Evolutionary conservation across 2,113 vertebrate genomes (phyloP).

Genomic region (Turnix velox): DNA sequence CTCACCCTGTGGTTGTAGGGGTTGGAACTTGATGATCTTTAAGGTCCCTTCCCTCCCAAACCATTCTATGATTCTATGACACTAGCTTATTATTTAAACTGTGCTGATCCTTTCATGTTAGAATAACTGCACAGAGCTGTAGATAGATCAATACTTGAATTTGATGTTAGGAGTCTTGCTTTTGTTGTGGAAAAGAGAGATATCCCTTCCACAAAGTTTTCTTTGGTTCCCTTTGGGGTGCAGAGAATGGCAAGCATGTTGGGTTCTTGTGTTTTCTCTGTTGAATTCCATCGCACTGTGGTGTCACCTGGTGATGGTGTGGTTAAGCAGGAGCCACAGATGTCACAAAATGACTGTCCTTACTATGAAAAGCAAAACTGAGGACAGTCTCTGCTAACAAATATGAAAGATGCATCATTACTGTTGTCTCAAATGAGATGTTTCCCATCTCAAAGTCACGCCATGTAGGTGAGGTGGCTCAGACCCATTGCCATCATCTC

Average conservation of each 20-base stretch:
- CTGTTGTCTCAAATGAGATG: not conserved
- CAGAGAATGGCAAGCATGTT: not conserved
- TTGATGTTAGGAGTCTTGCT: not conserved
- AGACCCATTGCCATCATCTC: fast-evolving
- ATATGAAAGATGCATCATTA: not conserved
- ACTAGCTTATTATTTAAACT: not conserved
- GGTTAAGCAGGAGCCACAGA: not conserved
- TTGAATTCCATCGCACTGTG: not conserved
- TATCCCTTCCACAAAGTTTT: not conserved
- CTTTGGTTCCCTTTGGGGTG: not conserved
- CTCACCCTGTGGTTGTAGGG: too few relatives aligned
- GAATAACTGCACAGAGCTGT: not conserved
- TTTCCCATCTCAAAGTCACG: not conserved
- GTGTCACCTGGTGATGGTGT: not conserved
- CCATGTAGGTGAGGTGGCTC: not conserved
- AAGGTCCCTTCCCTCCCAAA: too few relatives aligned
- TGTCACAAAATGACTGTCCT: not conserved
- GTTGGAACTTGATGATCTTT: too few relatives aligned
- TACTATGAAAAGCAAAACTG: not conserved
- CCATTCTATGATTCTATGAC: too few relatives aligned
- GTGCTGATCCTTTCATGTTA: not conserved
- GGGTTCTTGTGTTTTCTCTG: not conserved
- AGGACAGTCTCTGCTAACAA: not conserved
- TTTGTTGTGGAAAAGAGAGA: not conserved
- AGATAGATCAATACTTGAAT: not conserved